Percentiles rank a stretch among this genome's conserved stretches.
Evolutionary conservation across 2,797 vertebrate species (phyloP).

Genomic region (Typhlichthys subterraneus): DNA sequence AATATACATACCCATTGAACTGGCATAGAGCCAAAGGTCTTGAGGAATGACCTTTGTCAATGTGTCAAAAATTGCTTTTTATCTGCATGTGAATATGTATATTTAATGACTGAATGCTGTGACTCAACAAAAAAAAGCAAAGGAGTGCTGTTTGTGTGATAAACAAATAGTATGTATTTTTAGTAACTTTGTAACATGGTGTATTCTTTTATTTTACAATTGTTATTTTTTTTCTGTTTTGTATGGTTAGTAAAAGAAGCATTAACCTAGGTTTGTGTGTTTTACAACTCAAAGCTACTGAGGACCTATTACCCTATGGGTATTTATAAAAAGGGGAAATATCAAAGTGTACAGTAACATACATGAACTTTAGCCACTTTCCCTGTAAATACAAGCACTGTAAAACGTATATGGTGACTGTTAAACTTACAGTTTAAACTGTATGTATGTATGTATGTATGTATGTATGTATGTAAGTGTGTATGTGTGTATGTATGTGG

Average conservation of each 20-base stretch:
- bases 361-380: constrained; percentile 89
- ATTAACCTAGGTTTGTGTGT: constrained; percentile 99
- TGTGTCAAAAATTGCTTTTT: constrained; percentile 35
- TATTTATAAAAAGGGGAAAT: constrained; percentile 96
- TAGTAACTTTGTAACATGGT: constrained; percentile 90
- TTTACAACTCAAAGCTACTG: constrained; percentile 94
- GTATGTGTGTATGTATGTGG: constrained; percentile 69
- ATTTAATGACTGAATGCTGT: constrained; percentile 78
- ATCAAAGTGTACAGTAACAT: constrained; percentile 93
- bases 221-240: constrained; percentile 79
- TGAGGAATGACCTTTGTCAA: constrained; percentile 25
- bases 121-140: constrained; percentile 80
- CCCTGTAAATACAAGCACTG: constrained; percentile 98
- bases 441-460: constrained; percentile 52
- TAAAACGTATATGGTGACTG: constrained; percentile 85
- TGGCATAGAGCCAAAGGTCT: constrained; percentile 42
- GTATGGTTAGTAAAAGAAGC: constrained; percentile 82
- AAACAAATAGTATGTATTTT: constrained; percentile 82
- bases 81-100: constrained; percentile 41
- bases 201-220: constrained; percentile 75
- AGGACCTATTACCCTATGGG: constrained; percentile 99
- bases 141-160: constrained; percentile 81
- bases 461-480: too few species aligned
- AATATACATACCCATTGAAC: constrained; percentile 42
- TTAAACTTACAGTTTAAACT: constrained; percentile 81